Evolutionary conservation across 2,797 vertebrate genomes (phyloP).

Genomic region (Catamblyrhynchus diadema): DNA sequence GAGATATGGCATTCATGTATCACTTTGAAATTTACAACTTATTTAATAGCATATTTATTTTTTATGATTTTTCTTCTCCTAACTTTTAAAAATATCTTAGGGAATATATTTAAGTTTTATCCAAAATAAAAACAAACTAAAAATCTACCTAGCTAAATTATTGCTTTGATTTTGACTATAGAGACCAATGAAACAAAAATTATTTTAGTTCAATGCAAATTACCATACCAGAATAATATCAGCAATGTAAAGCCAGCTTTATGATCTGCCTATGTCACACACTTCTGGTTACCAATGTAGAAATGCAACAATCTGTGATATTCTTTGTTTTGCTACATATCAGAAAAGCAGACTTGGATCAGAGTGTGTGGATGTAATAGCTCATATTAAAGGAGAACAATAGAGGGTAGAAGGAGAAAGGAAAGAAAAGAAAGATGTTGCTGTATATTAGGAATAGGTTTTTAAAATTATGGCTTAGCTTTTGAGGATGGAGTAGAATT

Average conservation of each 20-base stretch:
- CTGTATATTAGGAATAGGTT: background rate
- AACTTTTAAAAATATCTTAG: conserved; percentile 58
- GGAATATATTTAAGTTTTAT: conserved; percentile 62
- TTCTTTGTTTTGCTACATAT: background rate
- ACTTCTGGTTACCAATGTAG: background rate
- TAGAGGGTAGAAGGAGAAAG: background rate
- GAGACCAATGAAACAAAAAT: conserved; percentile 61
- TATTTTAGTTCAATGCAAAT: conserved; percentile 59
- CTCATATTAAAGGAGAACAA: background rate
- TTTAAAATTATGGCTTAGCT: background rate
- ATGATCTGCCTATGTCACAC: conserved; percentile 54
- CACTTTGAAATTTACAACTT: conserved; percentile 73
- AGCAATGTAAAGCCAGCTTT: conserved; percentile 53
- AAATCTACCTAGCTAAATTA: conserved; percentile 59
- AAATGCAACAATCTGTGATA: background rate
- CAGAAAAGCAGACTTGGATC: background rate
- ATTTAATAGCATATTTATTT: conserved; percentile 73
- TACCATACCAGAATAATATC: background rate
- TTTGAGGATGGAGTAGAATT: background rate
- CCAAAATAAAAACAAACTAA: conserved; percentile 42
- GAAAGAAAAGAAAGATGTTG: background rate
- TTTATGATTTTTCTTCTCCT: conserved; percentile 67
- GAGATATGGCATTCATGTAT: conserved; percentile 60
- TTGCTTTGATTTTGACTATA: conserved; percentile 56
- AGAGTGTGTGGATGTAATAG: background rate